Evolutionary conservation across 1,140 invertebrate genomes (phyloP).

Genomic region (Polypedilum pembai): DNA sequence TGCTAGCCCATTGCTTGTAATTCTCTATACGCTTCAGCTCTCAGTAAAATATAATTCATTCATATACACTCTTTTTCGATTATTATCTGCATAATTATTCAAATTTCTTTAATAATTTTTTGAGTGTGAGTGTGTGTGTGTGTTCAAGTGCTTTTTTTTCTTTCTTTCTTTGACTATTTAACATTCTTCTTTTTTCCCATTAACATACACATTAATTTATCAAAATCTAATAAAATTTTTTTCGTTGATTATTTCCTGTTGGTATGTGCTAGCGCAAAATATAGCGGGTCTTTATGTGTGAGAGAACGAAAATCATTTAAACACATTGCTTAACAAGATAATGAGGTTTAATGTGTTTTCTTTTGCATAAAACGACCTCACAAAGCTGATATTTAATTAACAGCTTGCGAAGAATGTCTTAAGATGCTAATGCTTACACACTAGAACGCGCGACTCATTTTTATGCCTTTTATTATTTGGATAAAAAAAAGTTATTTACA

Average conservation of each 20-base stretch:
- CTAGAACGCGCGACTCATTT: background rate
- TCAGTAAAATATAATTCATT: slow-evolving; percentile 20
- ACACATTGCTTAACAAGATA: slow-evolving; percentile 25
- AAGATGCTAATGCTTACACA: slow-evolving; percentile 4
- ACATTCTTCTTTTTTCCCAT: background rate
- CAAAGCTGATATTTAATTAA: background rate
- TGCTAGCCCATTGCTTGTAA: background rate
- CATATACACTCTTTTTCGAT: background rate
- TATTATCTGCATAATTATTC: slow-evolving; percentile 26
- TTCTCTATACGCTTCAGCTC: slow-evolving; percentile 25
- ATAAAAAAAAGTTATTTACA: background rate
- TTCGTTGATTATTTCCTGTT: slow-evolving; percentile 25
- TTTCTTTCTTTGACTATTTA: background rate
- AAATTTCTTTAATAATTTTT: slow-evolving; percentile 25
- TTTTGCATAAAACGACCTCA: background rate
- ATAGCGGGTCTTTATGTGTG: background rate
- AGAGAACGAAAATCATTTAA: background rate
- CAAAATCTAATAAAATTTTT: slow-evolving; percentile 28
- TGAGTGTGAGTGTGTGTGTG: background rate
- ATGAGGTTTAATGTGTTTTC: slow-evolving; percentile 27
- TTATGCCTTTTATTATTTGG: background rate
- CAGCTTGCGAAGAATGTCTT: slow-evolving; percentile 10
- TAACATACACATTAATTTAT: slow-evolving; percentile 26
- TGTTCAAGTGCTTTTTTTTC: background rate
- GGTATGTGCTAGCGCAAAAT: background rate